Evolutionary conservation across 1,140 invertebrate genomes (phyloP), one percentile per base, ranked within the genome.

Genomic region (Latrodectus geometricus): DNA sequence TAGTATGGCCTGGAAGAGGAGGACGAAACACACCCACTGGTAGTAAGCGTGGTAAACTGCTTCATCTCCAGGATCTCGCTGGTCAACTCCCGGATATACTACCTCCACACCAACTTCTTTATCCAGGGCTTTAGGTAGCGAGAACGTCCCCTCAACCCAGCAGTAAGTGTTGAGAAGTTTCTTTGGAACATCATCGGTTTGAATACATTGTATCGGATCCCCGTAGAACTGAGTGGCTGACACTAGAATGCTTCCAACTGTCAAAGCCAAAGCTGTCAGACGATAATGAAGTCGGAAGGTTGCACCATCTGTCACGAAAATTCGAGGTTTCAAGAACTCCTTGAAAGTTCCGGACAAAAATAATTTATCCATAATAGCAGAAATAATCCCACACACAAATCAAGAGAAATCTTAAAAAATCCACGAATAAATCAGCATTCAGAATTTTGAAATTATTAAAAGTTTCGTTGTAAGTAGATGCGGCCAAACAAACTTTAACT

Each of bases 171-270:
- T 96, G 87, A 97, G 94, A 54, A 96, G 95, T 20, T 92, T 93
- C 14, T 88, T 66, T 9, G 94, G 94, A 68, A 95, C 93, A 14
- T 93, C 94, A 52, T 94, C 93, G 85, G 96, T 95, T 88, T 94
- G 94, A 88, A 97, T 97, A 90, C 96, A 97, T 91, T 97, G 96
- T 89, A 97, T 97, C 1, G 96, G 96, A 90, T 97, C 96, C 3
- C 96, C 96, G 89, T 98, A 97, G 91, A 98, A 98, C 90, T 98
- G 97, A 65, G 96, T 92, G 79, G 96, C 97, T n/a, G 97, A 97
- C 48, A 98, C 96, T 88, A 98, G 91, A 84, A 98, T 91, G 17
- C 96, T 97, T 91, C 97, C 97, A 48, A 96, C 95, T 76, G 97
- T 94, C 88, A 98, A 92, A 84, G 97, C 94, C 89, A 98, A 94